Base-by-base conservation (phyloP, 1,140 invertebrate genomes). In the Drosophila ambigua region DNA sequence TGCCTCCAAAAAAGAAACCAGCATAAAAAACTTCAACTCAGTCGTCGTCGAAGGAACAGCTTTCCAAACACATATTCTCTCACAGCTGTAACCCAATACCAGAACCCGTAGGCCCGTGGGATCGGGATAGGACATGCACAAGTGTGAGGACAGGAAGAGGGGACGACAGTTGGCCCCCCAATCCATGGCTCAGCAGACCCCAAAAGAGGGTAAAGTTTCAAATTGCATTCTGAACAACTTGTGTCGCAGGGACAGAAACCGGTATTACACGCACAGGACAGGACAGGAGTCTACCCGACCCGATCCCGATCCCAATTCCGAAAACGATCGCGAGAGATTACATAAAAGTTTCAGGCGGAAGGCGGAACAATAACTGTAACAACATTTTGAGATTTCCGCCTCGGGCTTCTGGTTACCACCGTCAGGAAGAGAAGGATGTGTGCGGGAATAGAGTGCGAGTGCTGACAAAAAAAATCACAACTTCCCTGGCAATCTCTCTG, bases 361-460 rank as follows among this genome's bases (percentile, higher is more conserved):
- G 45, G 11, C 24, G 58, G 1, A 28, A 45, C 28, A 24, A 59
- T 50, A 77, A 82, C 58, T 63, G 79, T 87, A 73, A 66, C 84
- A 83, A 69, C 50, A 79, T 83, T 79, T 39, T 50, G 72, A 79
- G 79, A 87, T 87, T 79, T 87, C 84, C 83, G 83, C 39, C 77
- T 54, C 39, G n/a, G 48, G 31, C 39, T 71, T 39, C 35, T 39
- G 35, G 35, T 39, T 39, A 39, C 35, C 26, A 28, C 43, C 28
- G 31, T 58, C 57, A 24, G 31, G 45, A 65, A 20, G 20, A 20
- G 20, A 24, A 75, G 83, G 83, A 89, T 88, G 83, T 88, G 31
- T 3, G 23, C 23, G 23, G 31, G 31, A 7, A 7, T 28, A 28
- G 26, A 7, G 6, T 28, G 6, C 20, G 5, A 28, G 26, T 6